Base-by-base conservation (phyloP, 1,140 invertebrate genomes). In the Halictus rubicundus region DNA sequence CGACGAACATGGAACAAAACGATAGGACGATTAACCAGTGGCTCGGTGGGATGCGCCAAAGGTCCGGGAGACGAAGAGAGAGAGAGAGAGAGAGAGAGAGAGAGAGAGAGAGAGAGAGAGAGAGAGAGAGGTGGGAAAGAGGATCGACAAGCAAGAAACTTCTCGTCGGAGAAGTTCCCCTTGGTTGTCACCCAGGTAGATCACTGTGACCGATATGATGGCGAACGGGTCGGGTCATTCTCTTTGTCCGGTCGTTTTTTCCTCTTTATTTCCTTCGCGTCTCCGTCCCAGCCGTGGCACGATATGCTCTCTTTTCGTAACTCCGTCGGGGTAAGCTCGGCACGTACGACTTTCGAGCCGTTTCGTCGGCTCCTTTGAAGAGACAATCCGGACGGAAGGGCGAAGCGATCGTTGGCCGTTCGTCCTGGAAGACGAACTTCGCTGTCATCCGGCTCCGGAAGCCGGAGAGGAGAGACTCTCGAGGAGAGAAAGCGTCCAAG, bases 171-270 rank as follows among this genome's bases (percentile, higher is more conserved):
- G 49, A 76, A 59, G 23, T 65, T 37, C 63, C 57, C 37, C 37
- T n/a, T 59, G 52, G 69, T 81, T 83, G 89, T 90, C 88, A 89
- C 88, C 85, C 88, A 90, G 82, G 81, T 79, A 86, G 85, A 86
- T 86, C 85, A 73, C 68, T 75, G 59, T 83, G 79, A 72, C 68
- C 72, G 89, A 89, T 88, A 89, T 83, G 69, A 71, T 84, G 66
- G 68, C 76, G 68, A 80, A 83, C 76, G 66, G 82, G 78, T 64
- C 72, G 68, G 76, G 82, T 75, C 82, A 83, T 80, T 84, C 84
- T 81, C 84, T 86, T 81, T 81, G 72, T 84, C 60, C 66, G 21
- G 32, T 59, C 32, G 19, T 19, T 76, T 52, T 37, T 16, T 52
- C 49, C 49, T 52, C 49, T 52, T 60, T 49, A 37, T 32, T 10